phyloP scores from a whole-genome alignment of 2,888 invertebrate species.

The Caradrina clavipalpis region DNA sequence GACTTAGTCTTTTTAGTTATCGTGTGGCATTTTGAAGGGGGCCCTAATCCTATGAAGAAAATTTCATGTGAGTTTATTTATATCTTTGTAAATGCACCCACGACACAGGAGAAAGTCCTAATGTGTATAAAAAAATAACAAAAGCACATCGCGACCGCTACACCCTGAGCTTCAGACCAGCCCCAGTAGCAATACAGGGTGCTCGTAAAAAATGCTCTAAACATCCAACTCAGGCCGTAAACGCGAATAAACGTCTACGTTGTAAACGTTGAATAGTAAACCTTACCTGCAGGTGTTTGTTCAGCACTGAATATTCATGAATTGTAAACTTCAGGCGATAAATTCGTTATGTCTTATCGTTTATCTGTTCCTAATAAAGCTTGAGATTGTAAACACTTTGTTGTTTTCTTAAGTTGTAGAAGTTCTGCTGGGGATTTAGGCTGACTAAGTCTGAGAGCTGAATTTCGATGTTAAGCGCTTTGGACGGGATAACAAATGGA shows the following conservation, averaged over 20 bases:
- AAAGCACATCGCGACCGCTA: slow-evolving; percentile 10
- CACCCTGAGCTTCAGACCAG: slow-evolving; percentile 48
- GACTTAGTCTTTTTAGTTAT: too few species aligned
- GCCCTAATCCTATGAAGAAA: too few species aligned
- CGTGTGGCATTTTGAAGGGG: too few species aligned
- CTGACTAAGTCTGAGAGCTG: slow-evolving; percentile 4
- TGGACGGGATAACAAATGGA: slow-evolving; percentile 12
- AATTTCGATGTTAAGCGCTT: slow-evolving; percentile 19
- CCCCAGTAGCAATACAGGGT: slow-evolving; percentile 70
- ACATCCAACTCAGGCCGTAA: slow-evolving; percentile 82
- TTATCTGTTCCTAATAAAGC: slow-evolving; percentile 68
- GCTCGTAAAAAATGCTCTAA: slow-evolving; percentile 86
- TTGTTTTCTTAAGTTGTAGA: slow-evolving; percentile 34
- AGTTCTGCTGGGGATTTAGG: slow-evolving; percentile 18
- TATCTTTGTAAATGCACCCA: too few species aligned
- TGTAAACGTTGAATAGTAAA: slow-evolving; percentile 74
- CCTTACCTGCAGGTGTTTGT: slow-evolving; percentile 69
- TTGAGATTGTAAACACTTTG: slow-evolving; percentile 51
- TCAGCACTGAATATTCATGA: slow-evolving; percentile 74
- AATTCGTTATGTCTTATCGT: slow-evolving; percentile 71
- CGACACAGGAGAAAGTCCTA: too few species aligned
- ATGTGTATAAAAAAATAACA: not conserved
- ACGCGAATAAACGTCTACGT: slow-evolving; percentile 81
- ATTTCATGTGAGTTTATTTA: too few species aligned
- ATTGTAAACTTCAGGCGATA: slow-evolving; percentile 65